phyloP scores from a whole-genome alignment of 1,140 invertebrate genomes.

The Mamestra configurata region DNA sequence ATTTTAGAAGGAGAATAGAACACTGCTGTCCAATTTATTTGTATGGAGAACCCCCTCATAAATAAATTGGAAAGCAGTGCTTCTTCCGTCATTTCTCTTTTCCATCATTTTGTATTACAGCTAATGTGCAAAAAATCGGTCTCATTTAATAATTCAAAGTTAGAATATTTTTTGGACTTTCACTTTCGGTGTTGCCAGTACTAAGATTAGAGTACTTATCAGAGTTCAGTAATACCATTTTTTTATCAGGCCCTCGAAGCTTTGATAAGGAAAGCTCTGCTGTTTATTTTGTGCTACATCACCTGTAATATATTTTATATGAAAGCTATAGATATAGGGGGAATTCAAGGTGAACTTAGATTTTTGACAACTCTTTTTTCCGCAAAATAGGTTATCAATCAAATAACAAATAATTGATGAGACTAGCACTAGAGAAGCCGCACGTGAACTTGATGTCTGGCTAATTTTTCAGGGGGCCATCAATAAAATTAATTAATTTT shows the following conservation, averaged over 20 bases:
- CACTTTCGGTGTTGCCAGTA: slow-evolving; percentile 8
- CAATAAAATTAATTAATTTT: no score
- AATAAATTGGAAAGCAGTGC: no score
- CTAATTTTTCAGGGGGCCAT: no score
- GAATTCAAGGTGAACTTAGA: not conserved
- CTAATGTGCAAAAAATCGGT: no score
- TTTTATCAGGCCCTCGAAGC: slow-evolving; percentile 18
- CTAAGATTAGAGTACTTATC: slow-evolving; percentile 36
- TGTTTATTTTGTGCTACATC: slow-evolving; percentile 34
- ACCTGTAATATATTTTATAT: slow-evolving; percentile 25
- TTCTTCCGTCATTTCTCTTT: no score
- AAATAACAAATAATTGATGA: not conserved
- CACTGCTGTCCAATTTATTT: no score
- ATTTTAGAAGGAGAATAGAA: no score
- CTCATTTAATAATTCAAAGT: not conserved
- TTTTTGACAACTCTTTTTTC: not conserved
- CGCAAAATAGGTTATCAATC: not conserved
- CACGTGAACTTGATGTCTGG: no score
- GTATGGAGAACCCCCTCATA: no score
- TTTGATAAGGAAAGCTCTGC: slow-evolving; percentile 42
- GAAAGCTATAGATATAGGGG: not conserved
- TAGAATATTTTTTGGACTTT: not conserved
- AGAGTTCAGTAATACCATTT: slow-evolving; percentile 32
- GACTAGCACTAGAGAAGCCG: no score
- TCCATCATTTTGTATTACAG: no score